Evolutionary conservation across 2,113 vertebrate genomes (phyloP).

Genomic region (Dromiciops gliroides): DNA sequence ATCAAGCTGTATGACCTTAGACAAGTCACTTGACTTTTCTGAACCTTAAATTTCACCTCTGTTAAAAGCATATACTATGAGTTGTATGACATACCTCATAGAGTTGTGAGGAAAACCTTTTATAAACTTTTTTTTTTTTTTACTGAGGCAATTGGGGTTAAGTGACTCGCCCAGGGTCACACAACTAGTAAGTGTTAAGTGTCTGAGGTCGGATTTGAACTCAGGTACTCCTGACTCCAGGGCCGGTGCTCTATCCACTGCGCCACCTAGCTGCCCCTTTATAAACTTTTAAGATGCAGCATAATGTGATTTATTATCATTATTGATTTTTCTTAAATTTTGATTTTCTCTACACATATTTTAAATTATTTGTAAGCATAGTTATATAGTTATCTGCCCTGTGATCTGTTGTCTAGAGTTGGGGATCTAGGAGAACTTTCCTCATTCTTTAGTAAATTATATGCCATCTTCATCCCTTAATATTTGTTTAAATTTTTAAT

Average conservation of each 20-base stretch:
- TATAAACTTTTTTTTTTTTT: too few relatives aligned
- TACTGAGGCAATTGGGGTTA: too few relatives aligned
- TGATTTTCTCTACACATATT: not conserved
- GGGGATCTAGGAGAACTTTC: not conserved
- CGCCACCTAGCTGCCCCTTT: too few relatives aligned
- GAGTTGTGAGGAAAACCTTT: not conserved
- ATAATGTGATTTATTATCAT: not conserved
- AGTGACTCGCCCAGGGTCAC: too few relatives aligned
- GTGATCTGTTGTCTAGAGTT: constrained; percentile 28
- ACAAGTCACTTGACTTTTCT: not conserved
- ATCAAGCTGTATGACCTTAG: not conserved
- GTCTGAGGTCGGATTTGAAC: too few relatives aligned
- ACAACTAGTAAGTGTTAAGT: too few relatives aligned
- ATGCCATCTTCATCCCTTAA: not conserved
- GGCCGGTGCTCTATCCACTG: too few relatives aligned
- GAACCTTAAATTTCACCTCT: not conserved
- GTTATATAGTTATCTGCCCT: not conserved
- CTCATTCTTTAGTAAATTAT: constrained; percentile 25
- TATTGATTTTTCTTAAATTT: not conserved
- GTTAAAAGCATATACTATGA: not conserved
- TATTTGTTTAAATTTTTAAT: not conserved
- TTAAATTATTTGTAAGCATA: not conserved
- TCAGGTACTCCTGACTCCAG: too few relatives aligned
- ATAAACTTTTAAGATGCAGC: not conserved
- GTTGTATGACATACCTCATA: not conserved